Evolutionary conservation across 2,113 vertebrate genomes (phyloP).

Genomic region (Oreochromis niloticus): DNA sequence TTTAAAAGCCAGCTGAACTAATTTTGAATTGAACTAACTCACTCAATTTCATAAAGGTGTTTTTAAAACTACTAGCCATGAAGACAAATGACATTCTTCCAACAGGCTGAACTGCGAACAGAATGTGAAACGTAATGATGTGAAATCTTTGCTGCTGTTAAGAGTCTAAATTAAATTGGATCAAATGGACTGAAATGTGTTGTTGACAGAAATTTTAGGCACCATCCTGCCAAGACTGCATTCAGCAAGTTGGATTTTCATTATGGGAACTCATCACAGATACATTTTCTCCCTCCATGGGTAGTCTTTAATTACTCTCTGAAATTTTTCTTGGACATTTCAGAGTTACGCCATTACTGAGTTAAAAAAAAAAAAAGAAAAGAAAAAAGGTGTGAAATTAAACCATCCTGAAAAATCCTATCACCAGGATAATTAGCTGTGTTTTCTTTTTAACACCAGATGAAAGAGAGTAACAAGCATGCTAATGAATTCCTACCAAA

Average conservation of each 20-base stretch:
- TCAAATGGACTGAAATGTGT: not conserved
- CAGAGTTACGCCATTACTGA: not conserved
- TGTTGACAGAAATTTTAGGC: not conserved
- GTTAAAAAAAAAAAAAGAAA: not conserved
- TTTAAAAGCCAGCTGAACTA: not conserved
- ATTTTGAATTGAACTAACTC: not conserved
- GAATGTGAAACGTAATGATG: not conserved
- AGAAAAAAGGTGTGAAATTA: not conserved
- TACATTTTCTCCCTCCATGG: constrained; percentile 6
- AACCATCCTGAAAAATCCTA: constrained; percentile 25
- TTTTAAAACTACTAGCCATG: not conserved
- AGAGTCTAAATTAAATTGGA: not conserved
- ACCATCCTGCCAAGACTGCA: not conserved
- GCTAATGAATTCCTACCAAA: not conserved
- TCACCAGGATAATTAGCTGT: constrained; percentile 37
- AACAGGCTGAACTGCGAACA: not conserved
- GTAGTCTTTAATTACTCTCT: constrained; percentile 10
- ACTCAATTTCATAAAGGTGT: not conserved
- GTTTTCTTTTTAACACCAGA: constrained; percentile 4
- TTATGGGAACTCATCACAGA: constrained; percentile 11
- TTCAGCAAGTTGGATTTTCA: not conserved
- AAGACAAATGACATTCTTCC: not conserved
- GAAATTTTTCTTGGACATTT: not conserved
- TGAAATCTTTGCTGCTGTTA: not conserved
- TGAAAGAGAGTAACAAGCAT: not conserved